Evolutionary conservation across 2,113 vertebrate species (phyloP).

Genomic region (Uropsilus gracilis): DNA sequence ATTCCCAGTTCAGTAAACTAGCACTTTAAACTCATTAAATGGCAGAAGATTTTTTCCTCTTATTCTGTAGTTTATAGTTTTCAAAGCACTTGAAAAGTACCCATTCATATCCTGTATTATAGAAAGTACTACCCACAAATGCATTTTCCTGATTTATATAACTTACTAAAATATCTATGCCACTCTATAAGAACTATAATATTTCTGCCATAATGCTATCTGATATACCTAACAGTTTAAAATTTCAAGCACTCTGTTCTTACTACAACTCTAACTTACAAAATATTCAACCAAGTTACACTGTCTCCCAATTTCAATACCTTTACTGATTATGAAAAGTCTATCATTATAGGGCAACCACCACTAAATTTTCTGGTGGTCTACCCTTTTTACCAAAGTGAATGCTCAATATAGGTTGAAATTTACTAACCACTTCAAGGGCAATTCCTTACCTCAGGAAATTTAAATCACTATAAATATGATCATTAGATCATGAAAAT

Average conservation of each 20-base stretch:
- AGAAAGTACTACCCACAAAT: not conserved
- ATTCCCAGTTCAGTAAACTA: not conserved
- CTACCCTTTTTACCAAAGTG: not conserved
- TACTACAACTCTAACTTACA: not conserved
- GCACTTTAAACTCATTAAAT: slow-evolving; percentile 24
- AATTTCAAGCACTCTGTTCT: slow-evolving; percentile 38
- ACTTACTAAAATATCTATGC: not conserved
- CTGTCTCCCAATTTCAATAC: not conserved
- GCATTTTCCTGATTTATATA: not conserved
- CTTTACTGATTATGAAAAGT: not conserved
- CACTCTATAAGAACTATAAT: not conserved
- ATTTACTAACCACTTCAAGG: not conserved
- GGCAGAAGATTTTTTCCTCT: not conserved
- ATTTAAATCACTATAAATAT: not conserved
- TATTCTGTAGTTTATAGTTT: not conserved
- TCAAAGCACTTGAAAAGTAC: not conserved
- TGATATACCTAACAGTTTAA: not conserved
- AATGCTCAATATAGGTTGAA: not conserved
- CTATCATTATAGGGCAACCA: not conserved
- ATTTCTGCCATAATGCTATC: not conserved
- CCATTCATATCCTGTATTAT: not conserved
- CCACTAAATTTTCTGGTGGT: not conserved
- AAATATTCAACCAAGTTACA: not conserved
- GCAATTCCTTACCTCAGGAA: slow-evolving; percentile 24
- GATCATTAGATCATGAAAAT: not conserved